These are phyloP conservation scores for Sturmia bella DNA, from an alignment of 2,888 invertebrate genomes.

Conservation along the genomic window DNA sequence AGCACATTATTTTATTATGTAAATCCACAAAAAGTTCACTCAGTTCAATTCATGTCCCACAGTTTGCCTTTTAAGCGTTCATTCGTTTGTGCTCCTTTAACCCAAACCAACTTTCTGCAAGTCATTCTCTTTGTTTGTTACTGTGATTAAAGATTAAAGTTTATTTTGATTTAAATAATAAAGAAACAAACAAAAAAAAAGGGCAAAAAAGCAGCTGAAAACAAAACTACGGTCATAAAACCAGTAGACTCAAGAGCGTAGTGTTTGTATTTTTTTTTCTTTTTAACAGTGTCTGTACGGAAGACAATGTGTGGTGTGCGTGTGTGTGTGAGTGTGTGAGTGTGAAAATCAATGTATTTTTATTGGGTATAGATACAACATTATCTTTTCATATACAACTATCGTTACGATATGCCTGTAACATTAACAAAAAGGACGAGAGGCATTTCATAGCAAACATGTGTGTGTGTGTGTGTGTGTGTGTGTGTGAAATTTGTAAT, in stretches of 20 bases:
- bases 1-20: slow-evolving; percentile 52
- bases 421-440: slow-evolving; percentile 47
- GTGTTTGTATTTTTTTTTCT: too few relatives aligned
- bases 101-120: slow-evolving; percentile 1
- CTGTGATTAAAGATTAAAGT: slow-evolving; percentile 60
- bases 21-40: slow-evolving; percentile 43
- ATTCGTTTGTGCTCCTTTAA: slow-evolving; percentile 7
- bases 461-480: slow-evolving; percentile 3
- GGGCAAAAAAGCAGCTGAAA: background rate
- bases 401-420: slow-evolving; percentile 44
- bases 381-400: background rate
- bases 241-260: slow-evolving; percentile 3
- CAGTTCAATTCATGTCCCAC: slow-evolving; percentile 33
- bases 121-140: slow-evolving; percentile 16
- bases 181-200: slow-evolving; percentile 3
- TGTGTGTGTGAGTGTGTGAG: background rate
- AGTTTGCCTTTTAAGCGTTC: slow-evolving; percentile 26
- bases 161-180: slow-evolving; percentile 42
- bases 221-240: slow-evolving; percentile 21
- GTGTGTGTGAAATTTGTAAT: slow-evolving; percentile 58
- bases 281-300: too few relatives aligned
- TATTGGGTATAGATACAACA: background rate
- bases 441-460: slow-evolving; percentile 26
- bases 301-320: background rate
- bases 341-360: slow-evolving; percentile 9